phyloP scores from a whole-genome alignment of 2,888 invertebrate species.

The Ephialtes manifestator region DNA sequence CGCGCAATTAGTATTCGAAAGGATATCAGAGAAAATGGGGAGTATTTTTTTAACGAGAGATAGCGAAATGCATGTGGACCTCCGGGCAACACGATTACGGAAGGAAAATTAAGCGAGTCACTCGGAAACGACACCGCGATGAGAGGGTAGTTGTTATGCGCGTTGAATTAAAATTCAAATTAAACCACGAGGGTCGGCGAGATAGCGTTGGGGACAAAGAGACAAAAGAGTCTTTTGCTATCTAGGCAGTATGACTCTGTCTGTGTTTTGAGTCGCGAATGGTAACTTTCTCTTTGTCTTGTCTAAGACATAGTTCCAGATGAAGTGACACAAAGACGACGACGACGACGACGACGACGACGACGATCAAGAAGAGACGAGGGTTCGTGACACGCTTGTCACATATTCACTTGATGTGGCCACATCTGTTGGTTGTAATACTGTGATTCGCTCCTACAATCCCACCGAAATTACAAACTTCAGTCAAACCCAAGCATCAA shows the following conservation, averaged over 20 bases:
- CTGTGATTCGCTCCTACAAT: conserved; percentile 8
- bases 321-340: conserved; percentile 38
- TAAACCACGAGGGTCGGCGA: conserved; percentile 29
- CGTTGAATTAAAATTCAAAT: conserved; percentile 64
- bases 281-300: conserved; percentile 30
- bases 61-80: conserved; percentile 18
- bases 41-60: conserved; percentile 4
- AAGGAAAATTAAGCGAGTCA: conserved; percentile 51
- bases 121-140: conserved; percentile 41
- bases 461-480: not conserved
- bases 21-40: conserved; percentile 2
- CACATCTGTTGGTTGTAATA: conserved; percentile 35
- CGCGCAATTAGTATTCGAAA: conserved; percentile 8
- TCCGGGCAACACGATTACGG: conserved; percentile 25
- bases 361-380: conserved; percentile 7
- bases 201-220: conserved; percentile 24
- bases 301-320: conserved; percentile 6
- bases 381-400: conserved; percentile 57
- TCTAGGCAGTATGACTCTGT: conserved; percentile 15
- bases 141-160: conserved; percentile 26
- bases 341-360: conserved; percentile 33
- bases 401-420: conserved; percentile 25
- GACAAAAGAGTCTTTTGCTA: conserved; percentile 18
- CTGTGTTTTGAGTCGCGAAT: conserved; percentile 32
- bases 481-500: not conserved